These are phyloP conservation scores for Pseudorasbora parva DNA, from an alignment of 2,113 vertebrate species.

Conservation along the genomic window DNA sequence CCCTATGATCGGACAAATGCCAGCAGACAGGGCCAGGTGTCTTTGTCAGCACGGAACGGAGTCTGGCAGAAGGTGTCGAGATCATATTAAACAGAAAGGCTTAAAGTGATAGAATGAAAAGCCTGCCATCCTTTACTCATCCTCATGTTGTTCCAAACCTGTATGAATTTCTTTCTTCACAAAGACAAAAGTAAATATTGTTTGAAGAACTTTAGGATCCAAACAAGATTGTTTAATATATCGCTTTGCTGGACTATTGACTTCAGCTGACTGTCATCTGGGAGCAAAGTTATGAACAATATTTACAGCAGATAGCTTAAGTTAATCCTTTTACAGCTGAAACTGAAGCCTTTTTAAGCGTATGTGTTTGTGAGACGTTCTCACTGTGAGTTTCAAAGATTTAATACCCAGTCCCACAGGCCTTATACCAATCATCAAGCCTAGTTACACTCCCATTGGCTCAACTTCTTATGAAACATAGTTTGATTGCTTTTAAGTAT, in stretches of 20 bases:
- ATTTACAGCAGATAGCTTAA: constrained; percentile 38
- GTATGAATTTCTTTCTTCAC: neutral
- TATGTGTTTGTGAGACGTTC: constrained; percentile 26
- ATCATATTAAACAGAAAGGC: constrained; percentile 17
- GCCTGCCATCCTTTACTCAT: neutral
- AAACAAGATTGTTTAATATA: constrained; percentile 13
- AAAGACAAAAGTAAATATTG: neutral
- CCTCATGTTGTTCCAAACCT: neutral
- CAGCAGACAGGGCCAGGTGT: constrained; percentile 16
- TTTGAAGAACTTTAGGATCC: neutral
- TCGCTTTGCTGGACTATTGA: constrained; percentile 25
- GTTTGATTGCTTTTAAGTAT: constrained; percentile 43
- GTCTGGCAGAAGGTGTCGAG: constrained; percentile 10
- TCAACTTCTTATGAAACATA: constrained; percentile 45
- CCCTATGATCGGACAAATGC: constrained; percentile 31
- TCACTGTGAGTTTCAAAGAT: constrained; percentile 22
- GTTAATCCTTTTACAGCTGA: constrained; percentile 29
- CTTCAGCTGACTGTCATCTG: constrained; percentile 19
- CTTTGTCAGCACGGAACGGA: constrained; percentile 17
- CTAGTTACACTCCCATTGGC: constrained; percentile 28
- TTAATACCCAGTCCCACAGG: constrained; percentile 30
- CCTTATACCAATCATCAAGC: constrained; percentile 39
- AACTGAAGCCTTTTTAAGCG: constrained; percentile 24
- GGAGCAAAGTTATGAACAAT: constrained; percentile 35
- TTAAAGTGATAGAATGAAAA: neutral